Base-by-base conservation (phyloP, 2,888 invertebrate genomes). In the Melieria picta region DNA sequence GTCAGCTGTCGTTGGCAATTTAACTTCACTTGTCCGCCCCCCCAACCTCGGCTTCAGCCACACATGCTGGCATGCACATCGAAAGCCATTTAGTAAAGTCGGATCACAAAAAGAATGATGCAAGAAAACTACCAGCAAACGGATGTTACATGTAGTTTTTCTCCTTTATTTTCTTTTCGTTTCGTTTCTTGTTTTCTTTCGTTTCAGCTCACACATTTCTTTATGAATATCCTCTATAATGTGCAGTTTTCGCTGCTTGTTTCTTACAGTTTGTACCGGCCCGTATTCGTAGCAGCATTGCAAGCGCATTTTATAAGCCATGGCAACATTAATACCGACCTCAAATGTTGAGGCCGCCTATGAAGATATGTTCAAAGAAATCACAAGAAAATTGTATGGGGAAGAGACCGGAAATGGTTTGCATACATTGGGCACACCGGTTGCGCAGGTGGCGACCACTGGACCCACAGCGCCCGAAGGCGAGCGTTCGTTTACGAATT, bases 371-470 rank as follows among this genome's bases (percentile, higher is more conserved):
- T 88, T 90, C 75, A 95, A 95, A 87, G 96, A 96, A 90, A 95
- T 96, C 84, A 95, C 95, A 76, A 91, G 94, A 86, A 96, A 96
- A 89, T 89, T 96, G 79, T 96, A 95, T 88, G 95, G 95, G 76
- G 94, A 95, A 87, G 95, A 95, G 87, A 86, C 87, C 82, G 87
- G 87, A 76, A 87, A 87, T 85, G 87, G 87, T 79, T 83, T 87
- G 78, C 87, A 87, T 77, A 87, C 87, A 72, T 82, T 87, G 78
- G 87, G 86, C 70, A 86, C 87, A 77, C 87, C 87, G 77, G 87
- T 87, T 79, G 87, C 87, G 76, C 87, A 87, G 79, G 84, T 86
- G 81, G 87, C 86, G 77, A 86, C 87, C 76, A 85, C 86, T 75
- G 87, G 86, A 67, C 87, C 87, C 69, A 87, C 87, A 76, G 87